Conservation (phyloP, 1,140 invertebrate genomes). For the Linepithema humile region DNA sequence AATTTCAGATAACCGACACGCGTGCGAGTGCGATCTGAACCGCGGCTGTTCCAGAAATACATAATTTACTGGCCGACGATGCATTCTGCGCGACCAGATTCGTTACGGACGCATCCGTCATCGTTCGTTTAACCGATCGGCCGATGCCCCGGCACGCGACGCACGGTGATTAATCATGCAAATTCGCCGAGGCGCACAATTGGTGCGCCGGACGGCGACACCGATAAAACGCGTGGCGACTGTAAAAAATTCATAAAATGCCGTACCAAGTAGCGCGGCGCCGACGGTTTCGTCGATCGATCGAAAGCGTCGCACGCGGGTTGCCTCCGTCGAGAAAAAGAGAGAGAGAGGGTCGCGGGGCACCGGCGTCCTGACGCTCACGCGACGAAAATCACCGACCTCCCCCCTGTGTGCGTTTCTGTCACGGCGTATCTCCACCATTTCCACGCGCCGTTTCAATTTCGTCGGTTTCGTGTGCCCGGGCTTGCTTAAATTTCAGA, state of each 20-base stretch:
- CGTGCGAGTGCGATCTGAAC: constrained; percentile 11
- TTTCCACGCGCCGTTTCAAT: constrained; percentile 70
- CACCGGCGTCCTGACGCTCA: constrained; percentile 43
- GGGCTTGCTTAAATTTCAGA: constrained; percentile 64
- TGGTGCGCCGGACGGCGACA: constrained; percentile 34
- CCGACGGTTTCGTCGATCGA: constrained; percentile 59
- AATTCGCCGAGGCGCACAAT: constrained; percentile 57
- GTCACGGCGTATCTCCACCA: constrained; percentile 67
- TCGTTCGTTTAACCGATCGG: constrained; percentile 64
- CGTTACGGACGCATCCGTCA: constrained; percentile 52
- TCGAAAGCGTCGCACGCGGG: constrained; percentile 42
- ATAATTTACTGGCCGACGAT: constrained; percentile 62
- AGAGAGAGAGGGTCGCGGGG: background rate
- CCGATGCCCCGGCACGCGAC: constrained; percentile 62
- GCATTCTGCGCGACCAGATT: constrained; percentile 48
- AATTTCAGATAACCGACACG: constrained; percentile 51
- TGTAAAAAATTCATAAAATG: constrained; percentile 70
- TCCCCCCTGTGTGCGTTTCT: constrained; percentile 58
- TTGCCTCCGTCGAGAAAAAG: constrained; percentile 5
- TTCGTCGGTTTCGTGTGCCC: constrained; percentile 58
- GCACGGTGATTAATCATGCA: constrained; percentile 70
- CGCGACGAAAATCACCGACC: constrained; percentile 51
- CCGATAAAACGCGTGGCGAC: constrained; percentile 51
- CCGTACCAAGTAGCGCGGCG: constrained; percentile 61
- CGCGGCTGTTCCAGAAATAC: constrained; percentile 50